Base-by-base conservation (phyloP, 2,888 invertebrate genomes). In the Apocheima hispidaria region DNA sequence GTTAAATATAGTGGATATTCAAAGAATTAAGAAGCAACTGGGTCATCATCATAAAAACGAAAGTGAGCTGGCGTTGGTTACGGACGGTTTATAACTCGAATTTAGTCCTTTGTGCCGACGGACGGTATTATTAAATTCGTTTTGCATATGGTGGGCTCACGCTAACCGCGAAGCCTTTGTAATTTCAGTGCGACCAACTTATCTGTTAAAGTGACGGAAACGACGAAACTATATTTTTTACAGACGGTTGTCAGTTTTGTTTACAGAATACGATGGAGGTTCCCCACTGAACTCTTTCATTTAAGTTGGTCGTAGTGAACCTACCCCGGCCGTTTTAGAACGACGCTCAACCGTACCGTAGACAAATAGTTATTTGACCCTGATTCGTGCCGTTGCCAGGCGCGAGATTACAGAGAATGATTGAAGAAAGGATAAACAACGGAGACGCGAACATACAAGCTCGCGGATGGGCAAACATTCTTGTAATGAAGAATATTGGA, bases 1-100 rank as follows among this genome's bases (percentile, higher is more conserved):
- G 56, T 56, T 52, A 66, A 63, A 65, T 72, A 62, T 62, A 60
- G 60, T 58, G 35, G 35, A 53, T 54, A 58, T 63, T 63, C 55
- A 64, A 72, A 73, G 69, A 77, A 75, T 69, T 64, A 66, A 67
- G 68, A 69, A 70, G 52, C 65, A 77, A 71, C 69, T 72, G 67
- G 75, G 75, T 51, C 79, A 70, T 72, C 71, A 63, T 72, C 69
- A 68, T 74, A 77, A 75, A 77, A 77, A 65, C 56, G 62, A 69
- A 72, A 71, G 68, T 65, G 58, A 59, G 52, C 21, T 30, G 26
- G 9, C 55, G 43, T 36, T 26, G 43, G 60, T 38, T 50, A 30
- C 48, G 35, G 48, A 58, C 51, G 41, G 18, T 54, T 63, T 54
- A 58, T 20, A 54, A 50, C 26, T 30, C 38, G 12, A 50, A 58